Percentiles rank a stretch among this genome's conserved stretches.
Evolutionary conservation across 2,797 vertebrate species (phyloP).

Genomic region (Menidia menidia): DNA sequence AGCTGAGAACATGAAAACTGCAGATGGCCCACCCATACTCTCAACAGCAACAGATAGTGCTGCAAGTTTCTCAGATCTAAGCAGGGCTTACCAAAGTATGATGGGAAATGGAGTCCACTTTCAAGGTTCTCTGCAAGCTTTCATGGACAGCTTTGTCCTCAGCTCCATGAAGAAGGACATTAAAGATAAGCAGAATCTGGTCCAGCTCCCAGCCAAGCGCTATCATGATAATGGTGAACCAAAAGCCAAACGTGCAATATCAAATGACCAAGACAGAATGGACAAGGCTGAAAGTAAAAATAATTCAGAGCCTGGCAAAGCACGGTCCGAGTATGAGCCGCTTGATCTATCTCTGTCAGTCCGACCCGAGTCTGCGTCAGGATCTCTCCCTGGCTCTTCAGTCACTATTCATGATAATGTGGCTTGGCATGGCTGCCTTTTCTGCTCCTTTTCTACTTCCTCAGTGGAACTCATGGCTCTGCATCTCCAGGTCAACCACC

Average conservation of each 20-base stretch:
- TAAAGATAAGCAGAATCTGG: conserved; percentile 86
- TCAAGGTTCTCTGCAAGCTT: conserved; percentile 96
- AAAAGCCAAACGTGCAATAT: conserved; percentile 82
- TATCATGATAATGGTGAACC: conserved; percentile 86
- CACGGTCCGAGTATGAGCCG: conserved; percentile 94
- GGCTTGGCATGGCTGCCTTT: conserved; percentile 96
- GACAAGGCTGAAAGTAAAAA: conserved; percentile 87
- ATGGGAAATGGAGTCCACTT: conserved; percentile 95
- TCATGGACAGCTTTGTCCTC: conserved; percentile 98
- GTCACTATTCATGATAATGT: conserved; percentile 95
- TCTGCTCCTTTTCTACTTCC: conserved; percentile 96
- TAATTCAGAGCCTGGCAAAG: conserved; percentile 81
- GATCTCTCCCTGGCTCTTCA: conserved; percentile 91
- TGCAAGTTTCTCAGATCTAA: conserved; percentile 91
- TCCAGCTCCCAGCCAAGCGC: conserved; percentile 79
- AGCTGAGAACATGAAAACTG: conserved; percentile 87
- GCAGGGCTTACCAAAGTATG: conserved; percentile 94
- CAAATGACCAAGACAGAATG: conserved; percentile 79
- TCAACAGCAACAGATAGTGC: conserved; percentile 83
- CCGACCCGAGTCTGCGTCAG: conserved; percentile 88
- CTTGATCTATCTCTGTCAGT: conserved; percentile 96
- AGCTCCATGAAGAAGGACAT: conserved; percentile 94
- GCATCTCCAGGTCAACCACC: conserved; percentile 96
- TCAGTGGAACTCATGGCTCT: conserved; percentile 98
- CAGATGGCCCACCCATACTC: conserved; percentile 72